Conservation (phyloP, 2,797 vertebrate species). For the Mus minutoides region DNA sequence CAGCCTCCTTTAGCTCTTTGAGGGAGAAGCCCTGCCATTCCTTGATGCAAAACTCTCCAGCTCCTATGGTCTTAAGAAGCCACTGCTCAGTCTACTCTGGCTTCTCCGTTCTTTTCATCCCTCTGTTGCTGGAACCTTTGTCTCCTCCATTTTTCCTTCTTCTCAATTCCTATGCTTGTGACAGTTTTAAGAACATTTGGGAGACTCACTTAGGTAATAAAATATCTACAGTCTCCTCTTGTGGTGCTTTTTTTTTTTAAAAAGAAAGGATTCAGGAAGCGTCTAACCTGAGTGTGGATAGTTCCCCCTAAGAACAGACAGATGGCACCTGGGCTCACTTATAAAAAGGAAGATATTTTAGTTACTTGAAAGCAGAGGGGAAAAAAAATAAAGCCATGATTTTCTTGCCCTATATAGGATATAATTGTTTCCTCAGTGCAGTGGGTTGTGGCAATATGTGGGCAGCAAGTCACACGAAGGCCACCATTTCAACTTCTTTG, state of each 20-base stretch:
- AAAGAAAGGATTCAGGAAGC: slow-evolving; percentile 18
- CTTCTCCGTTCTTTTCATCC: background rate
- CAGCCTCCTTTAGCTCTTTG: background rate
- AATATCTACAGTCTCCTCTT: background rate
- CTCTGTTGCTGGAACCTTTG: background rate
- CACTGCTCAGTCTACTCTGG: too few relatives aligned
- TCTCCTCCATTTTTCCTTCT: background rate
- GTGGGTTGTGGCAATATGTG: background rate
- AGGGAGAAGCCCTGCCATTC: background rate
- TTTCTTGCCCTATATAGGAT: background rate
- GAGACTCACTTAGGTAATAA: background rate
- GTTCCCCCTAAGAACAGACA: slow-evolving; percentile 12
- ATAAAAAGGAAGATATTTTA: slow-evolving; percentile 54
- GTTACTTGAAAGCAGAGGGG: slow-evolving; percentile 27
- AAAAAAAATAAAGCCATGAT: background rate
- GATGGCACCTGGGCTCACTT: background rate
- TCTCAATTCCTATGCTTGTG: background rate
- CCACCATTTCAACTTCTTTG: background rate
- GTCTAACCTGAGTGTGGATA: background rate
- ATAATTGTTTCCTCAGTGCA: background rate
- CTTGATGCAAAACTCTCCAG: background rate
- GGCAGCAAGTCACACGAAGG: background rate
- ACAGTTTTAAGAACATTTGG: slow-evolving; percentile 1
- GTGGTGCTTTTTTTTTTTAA: slow-evolving; percentile 46
- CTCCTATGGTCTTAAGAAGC: background rate